phyloP scores from a whole-genome alignment of 2,797 vertebrate species.

The Heteromormyrus szaboi region DNA sequence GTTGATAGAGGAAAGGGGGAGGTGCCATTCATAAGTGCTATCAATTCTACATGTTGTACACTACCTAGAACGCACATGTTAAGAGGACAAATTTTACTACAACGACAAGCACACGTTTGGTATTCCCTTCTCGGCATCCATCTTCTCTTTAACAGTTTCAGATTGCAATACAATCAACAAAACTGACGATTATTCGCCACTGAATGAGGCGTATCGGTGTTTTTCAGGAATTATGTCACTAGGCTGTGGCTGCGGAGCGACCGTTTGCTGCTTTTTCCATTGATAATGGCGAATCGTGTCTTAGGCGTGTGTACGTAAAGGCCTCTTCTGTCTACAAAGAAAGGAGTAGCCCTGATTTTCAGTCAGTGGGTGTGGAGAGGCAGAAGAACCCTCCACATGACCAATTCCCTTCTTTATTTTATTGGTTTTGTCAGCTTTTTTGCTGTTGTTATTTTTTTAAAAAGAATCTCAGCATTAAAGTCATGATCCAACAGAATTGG shows the following conservation, averaged over 20 bases:
- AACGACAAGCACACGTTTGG: neutral
- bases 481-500: neutral
- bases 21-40: conserved; percentile 53
- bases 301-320: neutral
- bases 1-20: conserved; percentile 35
- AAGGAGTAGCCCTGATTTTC: neutral
- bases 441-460: neutral
- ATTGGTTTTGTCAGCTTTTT: neutral
- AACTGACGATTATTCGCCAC: neutral
- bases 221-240: neutral
- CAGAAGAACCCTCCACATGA: neutral
- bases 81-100: neutral
- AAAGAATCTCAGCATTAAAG: neutral
- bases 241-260: neutral
- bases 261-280: neutral
- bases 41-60: conserved; percentile 37
- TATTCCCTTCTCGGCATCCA: conserved; percentile 47
- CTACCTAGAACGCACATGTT: neutral
- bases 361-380: neutral
- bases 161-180: neutral
- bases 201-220: neutral
- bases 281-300: conserved; percentile 13
- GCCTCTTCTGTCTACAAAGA: neutral
- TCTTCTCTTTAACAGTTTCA: conserved; percentile 37
- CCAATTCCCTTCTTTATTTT: neutral